A percentile compares a stretch with the other conserved stretches of the same genome.
Conservation (phyloP, 1,140 invertebrate species). For the Steinernema feltiae region DNA sequence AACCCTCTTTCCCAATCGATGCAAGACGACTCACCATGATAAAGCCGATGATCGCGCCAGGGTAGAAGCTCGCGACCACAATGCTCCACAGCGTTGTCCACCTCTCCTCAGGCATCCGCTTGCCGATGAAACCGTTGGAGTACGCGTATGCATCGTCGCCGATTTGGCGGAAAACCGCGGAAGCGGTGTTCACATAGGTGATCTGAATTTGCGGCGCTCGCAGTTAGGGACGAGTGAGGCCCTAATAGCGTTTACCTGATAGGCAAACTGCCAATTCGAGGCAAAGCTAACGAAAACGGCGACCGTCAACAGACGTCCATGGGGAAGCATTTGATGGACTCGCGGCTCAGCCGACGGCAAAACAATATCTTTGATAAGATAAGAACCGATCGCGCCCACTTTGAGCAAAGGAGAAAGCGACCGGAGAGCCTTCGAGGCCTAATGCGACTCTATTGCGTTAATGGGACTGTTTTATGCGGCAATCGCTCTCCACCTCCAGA, state of each 20-base stretch:
- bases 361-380: slow-evolving; percentile 16
- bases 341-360: slow-evolving; percentile 28
- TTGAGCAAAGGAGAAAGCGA: not conserved
- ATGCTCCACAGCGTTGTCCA: slow-evolving; percentile 33
- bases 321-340: slow-evolving; percentile 11
- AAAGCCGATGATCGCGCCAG: slow-evolving; percentile 37
- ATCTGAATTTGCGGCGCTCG: slow-evolving; percentile 25
- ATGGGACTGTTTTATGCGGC: too few species aligned
- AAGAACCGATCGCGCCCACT: not conserved
- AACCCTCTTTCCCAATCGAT: not conserved
- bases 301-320: slow-evolving; percentile 30
- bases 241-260: slow-evolving; percentile 28
- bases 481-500: too few species aligned
- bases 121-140: slow-evolving; percentile 4
- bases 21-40: not conserved
- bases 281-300: slow-evolving; percentile 36
- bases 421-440: too few species aligned
- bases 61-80: slow-evolving; percentile 35
- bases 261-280: slow-evolving; percentile 41
- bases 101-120: slow-evolving; percentile 19
- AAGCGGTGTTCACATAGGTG: slow-evolving; percentile 41
- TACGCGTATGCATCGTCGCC: slow-evolving; percentile 1
- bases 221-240: not conserved
- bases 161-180: slow-evolving; percentile 19
- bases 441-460: too few species aligned